Evolutionary conservation across 2,113 vertebrate species (phyloP).

Genomic region (Aepyceros melampus): DNA sequence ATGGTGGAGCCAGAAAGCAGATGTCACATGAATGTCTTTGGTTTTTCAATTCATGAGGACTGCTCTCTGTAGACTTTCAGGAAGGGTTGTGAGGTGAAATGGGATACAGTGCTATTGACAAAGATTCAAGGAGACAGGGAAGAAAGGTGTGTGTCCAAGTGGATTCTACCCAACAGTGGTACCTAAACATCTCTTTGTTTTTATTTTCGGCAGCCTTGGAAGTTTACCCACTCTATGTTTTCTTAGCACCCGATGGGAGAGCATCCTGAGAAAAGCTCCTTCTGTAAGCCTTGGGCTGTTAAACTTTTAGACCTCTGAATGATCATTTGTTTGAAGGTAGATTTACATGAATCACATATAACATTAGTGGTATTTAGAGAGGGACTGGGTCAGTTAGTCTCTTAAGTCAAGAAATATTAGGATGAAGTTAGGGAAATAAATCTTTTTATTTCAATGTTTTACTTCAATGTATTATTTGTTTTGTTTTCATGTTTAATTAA

Average conservation of each 20-base stretch:
- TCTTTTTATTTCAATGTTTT: background rate
- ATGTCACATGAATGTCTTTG: background rate
- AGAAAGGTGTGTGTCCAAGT: background rate
- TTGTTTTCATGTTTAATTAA: background rate
- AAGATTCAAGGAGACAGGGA: background rate
- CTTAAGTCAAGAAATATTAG: background rate
- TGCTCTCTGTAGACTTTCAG: background rate
- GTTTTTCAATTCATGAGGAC: background rate
- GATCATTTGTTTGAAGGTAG: background rate
- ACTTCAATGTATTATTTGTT: background rate
- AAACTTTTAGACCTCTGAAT: background rate
- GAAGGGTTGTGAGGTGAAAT: background rate
- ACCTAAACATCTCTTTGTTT: background rate
- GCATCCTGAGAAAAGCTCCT: background rate
- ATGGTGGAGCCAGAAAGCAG: background rate
- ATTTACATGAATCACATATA: background rate
- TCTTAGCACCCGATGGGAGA: no score
- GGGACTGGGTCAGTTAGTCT: no score
- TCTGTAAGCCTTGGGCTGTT: background rate
- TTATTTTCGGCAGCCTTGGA: background rate
- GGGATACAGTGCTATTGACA: background rate
- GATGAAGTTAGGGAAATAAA: background rate
- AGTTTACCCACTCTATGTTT: accelerated
- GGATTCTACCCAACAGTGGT: background rate
- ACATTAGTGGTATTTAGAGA: background rate